Evolutionary conservation across 2,888 invertebrate species (phyloP), one percentile per base, ranked within the genome.

Genomic region (Aspidiotus rigidus): DNA sequence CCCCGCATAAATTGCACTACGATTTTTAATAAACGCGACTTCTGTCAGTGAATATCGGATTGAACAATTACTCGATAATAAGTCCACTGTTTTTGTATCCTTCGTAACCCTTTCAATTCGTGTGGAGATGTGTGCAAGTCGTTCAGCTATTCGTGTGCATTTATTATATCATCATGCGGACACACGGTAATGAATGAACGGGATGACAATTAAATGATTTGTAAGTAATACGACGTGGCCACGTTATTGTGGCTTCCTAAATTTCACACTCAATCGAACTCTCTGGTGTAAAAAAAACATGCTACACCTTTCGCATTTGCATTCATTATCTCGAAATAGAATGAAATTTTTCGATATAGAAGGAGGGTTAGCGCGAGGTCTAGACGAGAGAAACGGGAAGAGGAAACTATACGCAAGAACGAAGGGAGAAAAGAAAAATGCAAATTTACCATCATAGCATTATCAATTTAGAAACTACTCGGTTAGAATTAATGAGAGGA

Each of bases 201-300:
- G 3, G 49, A 49, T 6, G 49, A 49, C 49, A 49, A 49, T 49
- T 49, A 49, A 49, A 49, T 49, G 49, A 49, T 49, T 49, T 49
- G 49, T 49, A 49, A 49, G 11, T 49, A 49, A 49, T 49, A 49
- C 2, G 11, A n/a, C n/a, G 10, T 6, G 49, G 49, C 6, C 49
- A 49, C 49, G 49, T 49, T n/a, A 49, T 49, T 49, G 49, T 49
- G 49, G 49, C 49, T 49, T 49, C 11, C 49, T 49, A 49, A 67
- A 67, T 67, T 67, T 67, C 40, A 67, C 67, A 67, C 67, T 60
- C 60, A 67, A 67, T 67, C 60, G 67, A 67, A 67, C 67, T 53
- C 67, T 60, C 67, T 67, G n/a, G 49, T 49, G n/a, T n/a, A 49
- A 49, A 13, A 49, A 49, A 49, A 49, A 28, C 28, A 28, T 28